These are phyloP conservation scores for Temnothorax curvispinosus DNA, from an alignment of 1,140 invertebrate genomes.

Conservation along the genomic window DNA sequence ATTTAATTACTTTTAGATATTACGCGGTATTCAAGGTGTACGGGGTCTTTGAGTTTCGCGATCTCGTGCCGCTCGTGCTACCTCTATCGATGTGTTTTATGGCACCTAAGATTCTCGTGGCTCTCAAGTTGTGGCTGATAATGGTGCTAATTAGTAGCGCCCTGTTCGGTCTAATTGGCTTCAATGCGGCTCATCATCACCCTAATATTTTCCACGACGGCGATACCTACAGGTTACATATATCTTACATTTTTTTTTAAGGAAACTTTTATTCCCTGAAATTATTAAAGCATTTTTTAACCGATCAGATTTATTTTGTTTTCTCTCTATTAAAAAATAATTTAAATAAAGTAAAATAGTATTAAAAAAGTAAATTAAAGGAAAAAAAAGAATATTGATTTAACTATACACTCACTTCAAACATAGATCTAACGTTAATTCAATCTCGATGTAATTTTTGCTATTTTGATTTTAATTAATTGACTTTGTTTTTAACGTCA, in stretches of 20 bases:
- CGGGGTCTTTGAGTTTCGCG: conserved; percentile 74
- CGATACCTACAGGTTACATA: conserved; percentile 86
- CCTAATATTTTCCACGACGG: conserved; percentile 94
- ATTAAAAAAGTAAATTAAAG: not conserved
- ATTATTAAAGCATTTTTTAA: not conserved
- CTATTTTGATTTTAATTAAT: not conserved
- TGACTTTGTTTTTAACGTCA: not conserved
- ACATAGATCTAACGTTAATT: not conserved
- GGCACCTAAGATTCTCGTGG: conserved; percentile 76
- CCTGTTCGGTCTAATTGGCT: conserved; percentile 88
- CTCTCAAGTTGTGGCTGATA: conserved; percentile 87
- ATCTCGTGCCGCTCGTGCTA: conserved; percentile 85
- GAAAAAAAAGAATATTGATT: not conserved
- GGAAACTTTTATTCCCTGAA: no score
- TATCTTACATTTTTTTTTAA: not conserved
- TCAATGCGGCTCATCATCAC: conserved; percentile 94
- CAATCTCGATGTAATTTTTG: not conserved
- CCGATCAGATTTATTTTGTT: not conserved
- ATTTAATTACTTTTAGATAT: conserved; percentile 75
- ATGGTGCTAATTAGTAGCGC: conserved; percentile 88
- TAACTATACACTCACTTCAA: not conserved
- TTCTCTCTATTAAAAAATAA: not conserved
- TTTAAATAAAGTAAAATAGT: not conserved
- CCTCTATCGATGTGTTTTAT: conserved; percentile 86
- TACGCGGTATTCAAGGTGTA: conserved; percentile 63